Conservation (phyloP, 2,888 invertebrate genomes). For the Monopis laevigella region DNA sequence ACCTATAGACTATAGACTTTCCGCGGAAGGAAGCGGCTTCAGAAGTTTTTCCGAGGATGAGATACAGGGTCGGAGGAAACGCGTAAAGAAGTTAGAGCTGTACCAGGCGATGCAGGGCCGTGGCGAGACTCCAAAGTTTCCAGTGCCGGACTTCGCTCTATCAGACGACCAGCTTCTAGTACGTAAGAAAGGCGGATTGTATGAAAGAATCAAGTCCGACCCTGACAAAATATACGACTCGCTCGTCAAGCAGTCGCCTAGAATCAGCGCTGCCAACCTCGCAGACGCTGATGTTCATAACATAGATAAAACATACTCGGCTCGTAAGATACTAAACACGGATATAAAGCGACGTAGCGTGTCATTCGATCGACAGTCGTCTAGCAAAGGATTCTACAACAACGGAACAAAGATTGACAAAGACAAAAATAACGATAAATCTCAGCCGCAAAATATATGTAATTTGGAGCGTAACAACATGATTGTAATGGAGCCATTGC, state of each 20-base stretch:
- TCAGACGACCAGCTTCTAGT: conserved; percentile 22
- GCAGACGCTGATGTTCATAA: conserved; percentile 18
- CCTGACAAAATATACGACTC: conserved; percentile 28
- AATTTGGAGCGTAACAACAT: conserved; percentile 32
- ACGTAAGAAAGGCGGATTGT: conserved; percentile 20
- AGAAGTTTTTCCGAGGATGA: conserved; percentile 18
- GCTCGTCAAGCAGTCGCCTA: conserved; percentile 23
- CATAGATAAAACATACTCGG: conserved; percentile 17
- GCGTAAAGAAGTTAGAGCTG: conserved; percentile 9
- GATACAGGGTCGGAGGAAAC: conserved; percentile 23
- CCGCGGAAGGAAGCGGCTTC: conserved; percentile 13
- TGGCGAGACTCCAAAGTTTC: conserved; percentile 18
- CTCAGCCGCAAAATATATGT: conserved; percentile 34
- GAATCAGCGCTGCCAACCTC: conserved; percentile 21
- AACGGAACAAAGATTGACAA: conserved; percentile 8
- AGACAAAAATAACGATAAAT: conserved; percentile 30
- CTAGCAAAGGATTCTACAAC: neutral
- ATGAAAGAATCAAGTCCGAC: conserved; percentile 22
- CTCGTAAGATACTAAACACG: conserved; percentile 19
- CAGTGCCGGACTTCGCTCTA: conserved; percentile 28
- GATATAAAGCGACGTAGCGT: conserved; percentile 13
- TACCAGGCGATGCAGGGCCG: conserved; percentile 12
- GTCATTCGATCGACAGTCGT: conserved; percentile 16
- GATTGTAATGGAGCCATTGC: conserved; percentile 53
- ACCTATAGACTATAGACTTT: conserved; percentile 16